Evolutionary conservation across 2,113 vertebrate species (phyloP).

Genomic region (Callorhinus ursinus): DNA sequence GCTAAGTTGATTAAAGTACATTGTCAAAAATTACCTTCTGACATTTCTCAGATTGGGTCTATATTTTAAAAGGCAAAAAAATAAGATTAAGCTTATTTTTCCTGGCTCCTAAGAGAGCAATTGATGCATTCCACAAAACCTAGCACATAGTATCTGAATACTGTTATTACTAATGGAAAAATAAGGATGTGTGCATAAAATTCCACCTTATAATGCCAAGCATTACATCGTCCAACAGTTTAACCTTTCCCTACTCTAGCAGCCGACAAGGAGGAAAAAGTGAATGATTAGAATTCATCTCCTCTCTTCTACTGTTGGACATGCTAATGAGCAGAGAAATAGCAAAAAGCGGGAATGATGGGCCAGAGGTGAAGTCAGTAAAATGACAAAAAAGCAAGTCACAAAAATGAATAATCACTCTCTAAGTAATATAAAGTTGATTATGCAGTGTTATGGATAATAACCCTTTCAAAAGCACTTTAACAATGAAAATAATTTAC

Average conservation of each 20-base stretch:
- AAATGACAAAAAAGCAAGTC: slow-evolving; percentile 37
- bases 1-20: background rate
- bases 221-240: background rate
- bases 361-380: slow-evolving; percentile 23
- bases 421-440: background rate
- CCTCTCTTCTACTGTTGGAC: background rate
- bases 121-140: background rate
- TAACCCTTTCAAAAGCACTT: slow-evolving; percentile 18
- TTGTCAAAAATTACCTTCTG: background rate
- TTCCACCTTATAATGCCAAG: background rate
- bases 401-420: slow-evolving; percentile 19
- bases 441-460: slow-evolving; percentile 1
- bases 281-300: background rate
- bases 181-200: background rate
- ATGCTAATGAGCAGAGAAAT: slow-evolving; percentile 2
- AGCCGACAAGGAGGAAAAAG: background rate
- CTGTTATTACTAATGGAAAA: background rate
- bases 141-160: background rate
- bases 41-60: background rate
- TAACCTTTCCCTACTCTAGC: background rate
- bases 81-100: background rate
- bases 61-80: background rate
- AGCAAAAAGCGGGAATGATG: background rate
- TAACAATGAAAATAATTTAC: slow-evolving; percentile 32
- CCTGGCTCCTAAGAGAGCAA: background rate